A percentile compares a stretch with the other conserved stretches of the same genome.
phyloP scores from a whole-genome alignment of 2,113 vertebrate species.

The Ceratotherium simum region DNA sequence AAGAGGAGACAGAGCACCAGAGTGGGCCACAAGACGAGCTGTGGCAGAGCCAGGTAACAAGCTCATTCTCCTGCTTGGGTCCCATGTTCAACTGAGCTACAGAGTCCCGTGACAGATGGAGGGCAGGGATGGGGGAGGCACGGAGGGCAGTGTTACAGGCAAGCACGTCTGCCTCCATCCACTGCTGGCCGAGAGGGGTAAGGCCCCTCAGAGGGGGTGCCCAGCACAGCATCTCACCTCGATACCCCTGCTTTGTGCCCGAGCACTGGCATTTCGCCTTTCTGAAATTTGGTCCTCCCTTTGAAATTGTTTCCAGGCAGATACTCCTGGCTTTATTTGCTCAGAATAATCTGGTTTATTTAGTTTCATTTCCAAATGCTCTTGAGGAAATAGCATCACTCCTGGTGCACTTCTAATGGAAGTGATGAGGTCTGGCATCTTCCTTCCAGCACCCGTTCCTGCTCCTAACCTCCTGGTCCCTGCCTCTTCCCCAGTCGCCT shows the following conservation, averaged over 20 bases:
- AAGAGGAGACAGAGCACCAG: not conserved
- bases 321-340: not conserved
- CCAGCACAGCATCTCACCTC: not conserved
- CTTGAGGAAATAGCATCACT: not conserved
- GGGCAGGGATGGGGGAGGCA: not conserved
- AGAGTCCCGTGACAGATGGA: not conserved
- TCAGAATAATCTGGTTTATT: not conserved
- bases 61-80: rapidly evolving
- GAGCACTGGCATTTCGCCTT: not conserved
- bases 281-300: not conserved
- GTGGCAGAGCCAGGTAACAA: not conserved
- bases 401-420: not conserved
- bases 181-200: not conserved
- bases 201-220: not conserved
- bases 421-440: not conserved
- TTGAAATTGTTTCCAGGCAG: not conserved
- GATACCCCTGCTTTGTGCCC: not conserved
- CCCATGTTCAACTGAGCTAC: not conserved
- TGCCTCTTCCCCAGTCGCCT: not conserved
- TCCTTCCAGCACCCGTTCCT: not conserved
- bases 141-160: not conserved
- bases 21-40: not conserved
- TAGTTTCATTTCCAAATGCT: not conserved
- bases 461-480: too few species aligned
- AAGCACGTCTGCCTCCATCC: not conserved